Evolutionary conservation across 1,140 invertebrate genomes (phyloP), one percentile per base, ranked within the genome.

Genomic region (Andricus grossulariae): DNA sequence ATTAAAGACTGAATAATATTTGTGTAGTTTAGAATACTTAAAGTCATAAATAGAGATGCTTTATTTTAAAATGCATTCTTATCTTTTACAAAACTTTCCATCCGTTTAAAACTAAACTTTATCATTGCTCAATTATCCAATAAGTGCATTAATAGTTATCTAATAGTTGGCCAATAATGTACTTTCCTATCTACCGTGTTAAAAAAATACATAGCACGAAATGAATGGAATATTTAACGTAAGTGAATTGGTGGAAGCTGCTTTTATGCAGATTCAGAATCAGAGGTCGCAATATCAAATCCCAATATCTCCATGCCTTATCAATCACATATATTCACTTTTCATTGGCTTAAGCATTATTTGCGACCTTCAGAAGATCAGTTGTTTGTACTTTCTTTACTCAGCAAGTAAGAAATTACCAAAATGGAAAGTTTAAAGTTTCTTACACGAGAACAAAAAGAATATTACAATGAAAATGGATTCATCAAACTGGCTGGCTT

Each of bases 401-500:
- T 11, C 39, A 45, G 39, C 39, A 45, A 54, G 11, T 4, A 54
- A 3, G n/a, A 54, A 54, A 54, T n/a, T 6, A 54, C 18, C 18
- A 11, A n/a, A 15, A 89, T 89, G 86, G 78, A 72, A 54, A 75
- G 74, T 55, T 81, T 91, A 19, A 90, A 90, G 25, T 87, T 89
- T 80, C 81, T 93, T 50, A 91, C 90, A 3, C 15, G 80, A 1
- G 88, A 92, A 15, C 88, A 93, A 81, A 91, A 90, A 50, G 71
- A 91, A 72, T 93, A 90, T 77, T 93, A 91, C 82, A 76, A 88
- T 3, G 88, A 92, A 15, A 93, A 93, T 85, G 93, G 93, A 16
- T 93, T 88, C 73, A 85, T 93, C 15, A 90, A 93, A 73, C 75
- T 93, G 5, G 84, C 88, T 6, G 88, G 89, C 50, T 84, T 93